These are phyloP conservation scores for Lepidochitona cinerea DNA, from an alignment of 2,888 invertebrate species.

Conservation along the genomic window DNA sequence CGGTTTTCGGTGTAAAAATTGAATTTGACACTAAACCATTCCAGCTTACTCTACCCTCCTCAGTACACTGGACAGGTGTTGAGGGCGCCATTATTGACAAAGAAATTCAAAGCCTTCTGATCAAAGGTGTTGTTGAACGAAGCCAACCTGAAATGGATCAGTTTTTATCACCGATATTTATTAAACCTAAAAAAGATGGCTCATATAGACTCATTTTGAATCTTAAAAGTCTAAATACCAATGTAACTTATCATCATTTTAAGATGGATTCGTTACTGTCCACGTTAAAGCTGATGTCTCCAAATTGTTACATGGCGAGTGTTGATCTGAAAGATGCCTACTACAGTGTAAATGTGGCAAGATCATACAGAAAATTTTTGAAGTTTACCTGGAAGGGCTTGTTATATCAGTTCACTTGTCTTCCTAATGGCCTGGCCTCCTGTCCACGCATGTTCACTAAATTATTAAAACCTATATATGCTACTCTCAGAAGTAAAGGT, in stretches of 20 bases:
- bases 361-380: constrained; percentile 11
- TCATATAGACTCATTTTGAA: background rate
- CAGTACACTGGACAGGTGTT: background rate
- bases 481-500: constrained; percentile 19
- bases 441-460: constrained; percentile 25
- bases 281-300: background rate
- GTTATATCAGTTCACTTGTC: constrained; percentile 14
- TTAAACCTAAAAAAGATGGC: background rate
- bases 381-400: background rate
- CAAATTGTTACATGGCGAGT: background rate
- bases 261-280: background rate
- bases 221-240: background rate
- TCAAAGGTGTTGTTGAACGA: constrained; percentile 2
- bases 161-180: background rate
- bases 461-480: constrained; percentile 22
- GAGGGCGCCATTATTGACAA: constrained; percentile 6
- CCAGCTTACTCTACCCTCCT: background rate
- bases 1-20: constrained; percentile 16
- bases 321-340: constrained; percentile 1
- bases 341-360: background rate
- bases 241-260: background rate
- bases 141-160: background rate
- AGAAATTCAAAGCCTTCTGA: constrained; percentile 9
- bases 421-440: constrained; percentile 21
- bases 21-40: constrained; percentile 5